Evolutionary conservation across 2,888 invertebrate genomes (phyloP).

Genomic region (Cantharis rustica): DNA sequence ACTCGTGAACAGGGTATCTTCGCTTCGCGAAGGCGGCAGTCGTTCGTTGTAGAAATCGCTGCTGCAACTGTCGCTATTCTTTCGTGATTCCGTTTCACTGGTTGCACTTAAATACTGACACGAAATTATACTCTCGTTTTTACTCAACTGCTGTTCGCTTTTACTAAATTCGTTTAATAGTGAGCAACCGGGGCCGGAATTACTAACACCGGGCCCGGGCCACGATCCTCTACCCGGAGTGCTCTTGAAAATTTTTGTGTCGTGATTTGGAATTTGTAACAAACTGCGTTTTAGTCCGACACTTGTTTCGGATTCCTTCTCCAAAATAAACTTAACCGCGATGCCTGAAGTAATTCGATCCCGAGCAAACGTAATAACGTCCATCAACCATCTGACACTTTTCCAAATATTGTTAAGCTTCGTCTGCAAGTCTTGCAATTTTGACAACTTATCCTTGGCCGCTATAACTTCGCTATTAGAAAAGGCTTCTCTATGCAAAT

Average conservation of each 20-base stretch:
- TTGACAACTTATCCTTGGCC: slow-evolving; percentile 82
- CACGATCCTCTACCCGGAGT: slow-evolving; percentile 82
- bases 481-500: slow-evolving; percentile 93
- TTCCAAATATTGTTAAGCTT: slow-evolving; percentile 92
- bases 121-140: slow-evolving; percentile 55
- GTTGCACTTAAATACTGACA: slow-evolving; percentile 63
- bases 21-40: slow-evolving; percentile 78
- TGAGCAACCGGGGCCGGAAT: slow-evolving; percentile 56
- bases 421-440: slow-evolving; percentile 82
- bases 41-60: slow-evolving; percentile 55
- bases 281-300: slow-evolving; percentile 60
- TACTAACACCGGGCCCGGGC: slow-evolving; percentile 76
- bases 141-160: slow-evolving; percentile 76
- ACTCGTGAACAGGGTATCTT: slow-evolving; percentile 68
- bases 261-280: slow-evolving; percentile 71
- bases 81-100: slow-evolving; percentile 51
- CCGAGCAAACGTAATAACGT: slow-evolving; percentile 91
- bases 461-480: slow-evolving; percentile 84
- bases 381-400: slow-evolving; percentile 93
- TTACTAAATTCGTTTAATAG: slow-evolving; percentile 73
- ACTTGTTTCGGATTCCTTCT: slow-evolving; percentile 47
- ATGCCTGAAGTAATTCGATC: slow-evolving; percentile 65
- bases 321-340: slow-evolving; percentile 56
- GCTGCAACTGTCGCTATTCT: slow-evolving; percentile 51
- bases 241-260: slow-evolving; percentile 75